Conservation (phyloP, 2,888 invertebrate species). For the Xylocampa areola region DNA sequence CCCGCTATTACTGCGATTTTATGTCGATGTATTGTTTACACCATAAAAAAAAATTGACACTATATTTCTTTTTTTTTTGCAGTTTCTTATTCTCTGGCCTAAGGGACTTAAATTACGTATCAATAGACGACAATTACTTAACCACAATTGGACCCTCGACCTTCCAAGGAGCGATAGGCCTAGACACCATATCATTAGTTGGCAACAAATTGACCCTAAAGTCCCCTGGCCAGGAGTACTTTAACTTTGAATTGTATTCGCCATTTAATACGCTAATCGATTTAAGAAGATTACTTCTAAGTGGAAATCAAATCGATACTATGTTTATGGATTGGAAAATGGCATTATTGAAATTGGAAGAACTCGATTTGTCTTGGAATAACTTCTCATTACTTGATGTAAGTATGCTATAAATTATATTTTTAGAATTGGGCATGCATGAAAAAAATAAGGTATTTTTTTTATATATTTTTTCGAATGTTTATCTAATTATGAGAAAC, state of each 20-base stretch:
- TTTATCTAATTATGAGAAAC: too few relatives aligned
- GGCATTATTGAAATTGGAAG: background rate
- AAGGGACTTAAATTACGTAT: slow-evolving; percentile 28
- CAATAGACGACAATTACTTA: slow-evolving; percentile 58
- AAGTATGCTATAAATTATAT: too few relatives aligned
- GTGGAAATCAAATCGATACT: slow-evolving; percentile 22
- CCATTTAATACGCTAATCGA: slow-evolving; percentile 22
- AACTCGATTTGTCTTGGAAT: slow-evolving; percentile 37
- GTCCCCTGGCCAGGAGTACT: background rate
- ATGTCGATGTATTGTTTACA: too few relatives aligned
- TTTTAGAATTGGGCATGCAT: too few relatives aligned
- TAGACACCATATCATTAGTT: slow-evolving; percentile 49
- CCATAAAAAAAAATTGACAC: background rate
- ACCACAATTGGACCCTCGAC: slow-evolving; percentile 25
- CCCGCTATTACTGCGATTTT: too few relatives aligned
- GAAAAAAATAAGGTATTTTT: too few relatives aligned
- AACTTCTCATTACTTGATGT: slow-evolving; percentile 23
- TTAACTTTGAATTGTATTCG: background rate
- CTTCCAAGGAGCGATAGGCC: slow-evolving; percentile 17
- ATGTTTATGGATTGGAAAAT: slow-evolving; percentile 46
- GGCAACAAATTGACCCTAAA: slow-evolving; percentile 52
- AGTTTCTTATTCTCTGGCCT: slow-evolving; percentile 55
- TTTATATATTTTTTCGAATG: too few relatives aligned
- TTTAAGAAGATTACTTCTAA: slow-evolving; percentile 30
- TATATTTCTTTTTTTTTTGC: slow-evolving; percentile 3